These are phyloP conservation scores for Petrocephalus sullivani DNA, from an alignment of 2,797 vertebrate genomes.

Conservation along the genomic window DNA sequence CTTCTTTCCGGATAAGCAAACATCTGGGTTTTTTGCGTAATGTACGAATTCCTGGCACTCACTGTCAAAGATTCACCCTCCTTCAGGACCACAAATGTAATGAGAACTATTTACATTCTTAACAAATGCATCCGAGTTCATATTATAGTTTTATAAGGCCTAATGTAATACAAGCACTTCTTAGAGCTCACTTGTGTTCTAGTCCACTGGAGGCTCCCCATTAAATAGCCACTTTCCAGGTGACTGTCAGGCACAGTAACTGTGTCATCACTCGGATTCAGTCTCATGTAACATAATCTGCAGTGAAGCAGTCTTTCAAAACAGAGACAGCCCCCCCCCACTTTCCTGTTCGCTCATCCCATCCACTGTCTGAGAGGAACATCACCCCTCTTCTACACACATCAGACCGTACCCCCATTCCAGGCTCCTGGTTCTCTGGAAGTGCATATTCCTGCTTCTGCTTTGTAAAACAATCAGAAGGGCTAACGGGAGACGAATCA, in stretches of 20 bases:
- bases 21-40: background rate
- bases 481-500: background rate
- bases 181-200: background rate
- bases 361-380: background rate
- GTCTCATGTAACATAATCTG: slow-evolving; percentile 24
- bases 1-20: background rate
- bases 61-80: background rate
- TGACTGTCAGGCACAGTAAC: background rate
- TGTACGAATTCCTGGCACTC: background rate
- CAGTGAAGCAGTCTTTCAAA: background rate
- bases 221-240: slow-evolving; percentile 37
- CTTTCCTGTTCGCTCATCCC: slow-evolving; percentile 6
- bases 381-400: background rate
- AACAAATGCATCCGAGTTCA: background rate
- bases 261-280: slow-evolving; percentile 13
- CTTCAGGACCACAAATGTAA: background rate
- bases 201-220: slow-evolving; percentile 27
- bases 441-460: slow-evolving; percentile 24
- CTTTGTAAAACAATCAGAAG: background rate
- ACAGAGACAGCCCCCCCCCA: slow-evolving; percentile 18
- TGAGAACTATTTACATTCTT: background rate
- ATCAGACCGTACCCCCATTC: slow-evolving; percentile 45
- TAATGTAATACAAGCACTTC: background rate
- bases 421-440: slow-evolving; percentile 47
- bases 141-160: background rate